Conservation (phyloP, 2,797 vertebrate genomes). For the Heterohyrax brucei region DNA sequence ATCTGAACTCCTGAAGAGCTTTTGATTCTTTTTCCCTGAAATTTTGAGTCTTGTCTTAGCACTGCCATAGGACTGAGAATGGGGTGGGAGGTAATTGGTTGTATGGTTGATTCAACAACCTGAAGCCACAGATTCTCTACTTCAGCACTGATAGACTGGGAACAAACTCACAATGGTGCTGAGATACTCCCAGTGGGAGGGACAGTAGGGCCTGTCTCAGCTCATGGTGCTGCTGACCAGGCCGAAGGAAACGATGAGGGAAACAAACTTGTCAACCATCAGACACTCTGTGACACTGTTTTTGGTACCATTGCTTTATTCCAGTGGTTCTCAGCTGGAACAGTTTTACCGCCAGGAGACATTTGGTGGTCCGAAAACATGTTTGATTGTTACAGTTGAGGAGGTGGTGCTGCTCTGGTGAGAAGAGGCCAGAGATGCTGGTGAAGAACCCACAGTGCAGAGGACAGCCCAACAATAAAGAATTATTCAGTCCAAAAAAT, state of each 20-base stretch:
- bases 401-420: background rate
- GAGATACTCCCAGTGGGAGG: background rate
- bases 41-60: slow-evolving; percentile 3
- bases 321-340: background rate
- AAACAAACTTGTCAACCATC: background rate
- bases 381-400: background rate
- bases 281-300: background rate
- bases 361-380: background rate
- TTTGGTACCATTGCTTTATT: background rate
- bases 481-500: background rate
- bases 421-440: background rate
- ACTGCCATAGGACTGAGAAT: background rate
- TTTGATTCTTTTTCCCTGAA: background rate
- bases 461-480: background rate
- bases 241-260: background rate
- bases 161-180: background rate
- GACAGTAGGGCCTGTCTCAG: background rate
- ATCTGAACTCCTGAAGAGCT: background rate
- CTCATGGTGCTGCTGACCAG: no score
- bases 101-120: background rate
- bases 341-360: background rate
- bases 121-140: background rate
- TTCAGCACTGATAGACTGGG: background rate
- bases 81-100: background rate
- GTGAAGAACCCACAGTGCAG: background rate